Conservation (phyloP, 2,113 vertebrate genomes). For the Paradoxurus hermaphroditus region DNA sequence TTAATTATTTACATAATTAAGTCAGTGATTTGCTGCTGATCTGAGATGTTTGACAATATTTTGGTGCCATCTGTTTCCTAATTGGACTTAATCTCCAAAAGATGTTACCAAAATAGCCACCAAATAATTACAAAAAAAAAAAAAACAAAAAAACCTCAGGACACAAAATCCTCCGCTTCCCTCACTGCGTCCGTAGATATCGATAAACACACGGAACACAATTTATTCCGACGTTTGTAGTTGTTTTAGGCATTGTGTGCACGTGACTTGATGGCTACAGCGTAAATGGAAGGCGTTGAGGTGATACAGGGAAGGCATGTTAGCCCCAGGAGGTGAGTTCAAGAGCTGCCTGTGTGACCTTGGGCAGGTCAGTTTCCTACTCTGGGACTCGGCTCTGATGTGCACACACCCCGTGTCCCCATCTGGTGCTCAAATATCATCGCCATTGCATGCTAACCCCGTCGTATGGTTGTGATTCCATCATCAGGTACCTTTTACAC, state of each 20-base stretch:
- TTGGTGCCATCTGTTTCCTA: constrained; percentile 85
- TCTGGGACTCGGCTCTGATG: neutral
- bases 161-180: neutral
- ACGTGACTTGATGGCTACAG: neutral
- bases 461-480: neutral
- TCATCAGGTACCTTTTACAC: neutral
- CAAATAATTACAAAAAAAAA: constrained; percentile 49
- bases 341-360: neutral
- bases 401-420: too few species aligned
- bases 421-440: neutral
- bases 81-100: constrained; percentile 85
- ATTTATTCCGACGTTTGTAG: neutral
- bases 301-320: neutral
- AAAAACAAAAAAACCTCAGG: neutral
- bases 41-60: constrained; percentile 82
- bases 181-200: neutral
- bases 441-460: neutral
- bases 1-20: constrained; percentile 88
- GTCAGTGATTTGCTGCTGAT: constrained; percentile 83
- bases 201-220: neutral
- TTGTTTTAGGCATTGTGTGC: neutral
- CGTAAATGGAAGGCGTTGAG: neutral
- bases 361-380: neutral
- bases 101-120: constrained; percentile 82
- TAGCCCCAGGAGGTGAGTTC: neutral